Conservation (phyloP, 2,888 invertebrate genomes). For the Eristalis arbustorum region DNA sequence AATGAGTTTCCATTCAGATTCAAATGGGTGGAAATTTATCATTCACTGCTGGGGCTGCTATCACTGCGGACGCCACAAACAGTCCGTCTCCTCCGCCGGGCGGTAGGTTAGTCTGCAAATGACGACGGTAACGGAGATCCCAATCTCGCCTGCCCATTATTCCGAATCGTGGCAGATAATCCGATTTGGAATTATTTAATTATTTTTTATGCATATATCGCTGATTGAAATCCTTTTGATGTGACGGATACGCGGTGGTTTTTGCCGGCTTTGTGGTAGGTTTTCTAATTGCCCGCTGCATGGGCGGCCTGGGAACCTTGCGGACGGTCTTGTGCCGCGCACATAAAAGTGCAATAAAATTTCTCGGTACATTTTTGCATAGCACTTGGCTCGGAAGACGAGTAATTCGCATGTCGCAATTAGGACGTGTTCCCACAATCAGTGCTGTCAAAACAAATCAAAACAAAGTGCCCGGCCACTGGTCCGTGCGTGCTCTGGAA, state of each 20-base stretch:
- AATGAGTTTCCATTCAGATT: slow-evolving; percentile 65
- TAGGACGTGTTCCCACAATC: slow-evolving; percentile 74
- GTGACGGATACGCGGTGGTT: background rate
- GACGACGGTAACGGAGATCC: slow-evolving; percentile 57
- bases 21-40: slow-evolving; percentile 67
- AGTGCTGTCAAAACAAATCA: slow-evolving; percentile 80
- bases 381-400: background rate
- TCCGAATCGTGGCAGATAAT: slow-evolving; percentile 64
- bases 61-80: slow-evolving; percentile 32
- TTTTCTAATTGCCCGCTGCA: background rate
- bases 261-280: background rate
- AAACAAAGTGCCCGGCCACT: slow-evolving; percentile 72
- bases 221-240: slow-evolving; percentile 60
- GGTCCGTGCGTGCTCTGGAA: slow-evolving; percentile 9
- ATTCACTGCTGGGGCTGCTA: slow-evolving; percentile 50
- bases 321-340: slow-evolving; percentile 10
- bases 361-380: slow-evolving; percentile 58
- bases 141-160: slow-evolving; percentile 58
- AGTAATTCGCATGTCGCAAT: slow-evolving; percentile 75
- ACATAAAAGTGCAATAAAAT: slow-evolving; percentile 66
- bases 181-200: slow-evolving; percentile 68
- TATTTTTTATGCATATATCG: slow-evolving; percentile 66
- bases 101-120: slow-evolving; percentile 52
- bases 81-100: background rate
- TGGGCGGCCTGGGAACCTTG: slow-evolving; percentile 15